phyloP scores from a whole-genome alignment of 1,140 invertebrate genomes.

The Chrysoperla carnea region DNA sequence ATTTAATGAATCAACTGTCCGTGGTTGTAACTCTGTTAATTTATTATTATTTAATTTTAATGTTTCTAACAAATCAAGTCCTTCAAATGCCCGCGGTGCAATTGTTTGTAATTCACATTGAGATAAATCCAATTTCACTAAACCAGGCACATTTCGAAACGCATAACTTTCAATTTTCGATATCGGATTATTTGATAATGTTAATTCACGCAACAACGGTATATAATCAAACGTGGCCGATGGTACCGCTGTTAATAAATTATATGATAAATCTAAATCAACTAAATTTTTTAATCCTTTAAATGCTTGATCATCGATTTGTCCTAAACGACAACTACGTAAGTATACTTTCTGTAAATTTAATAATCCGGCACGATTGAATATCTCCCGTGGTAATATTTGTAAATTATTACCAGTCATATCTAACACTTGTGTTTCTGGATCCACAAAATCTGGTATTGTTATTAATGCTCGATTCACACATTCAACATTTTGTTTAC shows the following conservation, averaged over 20 bases:
- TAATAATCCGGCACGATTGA: constrained; percentile 55
- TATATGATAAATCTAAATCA: constrained; percentile 71
- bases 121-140: constrained; percentile 72
- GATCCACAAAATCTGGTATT: constrained; percentile 65
- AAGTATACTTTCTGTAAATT: constrained; percentile 77
- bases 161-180: constrained; percentile 54
- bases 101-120: constrained; percentile 61
- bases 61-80: constrained; percentile 55
- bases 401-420: constrained; percentile 73
- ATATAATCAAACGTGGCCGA: constrained; percentile 57
- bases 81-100: constrained; percentile 57
- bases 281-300: constrained; percentile 71
- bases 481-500: constrained; percentile 82
- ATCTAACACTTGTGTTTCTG: constrained; percentile 78
- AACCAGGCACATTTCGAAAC: constrained; percentile 52
- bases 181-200: constrained; percentile 63
- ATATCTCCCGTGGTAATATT: constrained; percentile 60
- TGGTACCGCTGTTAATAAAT: constrained; percentile 59
- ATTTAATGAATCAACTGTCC: constrained; percentile 50
- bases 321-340: constrained; percentile 59
- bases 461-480: constrained; percentile 58
- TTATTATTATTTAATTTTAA: constrained; percentile 69
- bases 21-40: constrained; percentile 47
- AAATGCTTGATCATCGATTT: constrained; percentile 69
- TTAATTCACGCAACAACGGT: constrained; percentile 62